Base-by-base conservation (phyloP, 2,113 vertebrate genomes). In the Stictonetta naevosa region DNA sequence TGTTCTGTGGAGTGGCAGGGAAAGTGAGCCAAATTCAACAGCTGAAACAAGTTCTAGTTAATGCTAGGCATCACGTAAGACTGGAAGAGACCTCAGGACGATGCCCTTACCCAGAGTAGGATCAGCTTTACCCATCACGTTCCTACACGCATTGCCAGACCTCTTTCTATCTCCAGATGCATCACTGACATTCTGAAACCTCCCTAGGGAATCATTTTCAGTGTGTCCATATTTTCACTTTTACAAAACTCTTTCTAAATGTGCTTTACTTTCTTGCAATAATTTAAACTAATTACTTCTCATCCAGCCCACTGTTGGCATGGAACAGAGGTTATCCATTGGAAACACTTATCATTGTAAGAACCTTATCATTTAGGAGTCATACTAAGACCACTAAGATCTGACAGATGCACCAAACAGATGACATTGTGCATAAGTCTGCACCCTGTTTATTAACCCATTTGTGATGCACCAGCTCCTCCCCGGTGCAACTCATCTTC, bases 361-460 rank as follows among this genome's bases (percentile, higher is more conserved):
- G n/a, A 5, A 26, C 44, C 28, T 48, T 42, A 53, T 10, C 9
- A 1, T 6, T n/a, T 26, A 29, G 68, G 46, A 44, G 20, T 3
- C 31, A 25, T 22, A 53, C n/a, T 2, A 10, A 48, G 44, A 82
- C 38, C 44, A 72, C n/a, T 17, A 64, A 8, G 28, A 20, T 58
- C 67, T 28, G 75, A 34, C 29, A 59, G 50, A 55, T 13, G 31
- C 28, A 25, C 42, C 69, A 55, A 38, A 69, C 28, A 10, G 42
- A 33, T 0, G 1, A 20, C 23, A 53, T 80, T 31, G n/a, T 23
- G n/a, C 5, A 0, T 29, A 71, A 44, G 22, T n/a, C 36, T 52
- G 36, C 56, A 88, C 26, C n/a, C 13, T 36, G 12, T 58, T 55
- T 48, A 60, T 66, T 76, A 48, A 48, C 17, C 29, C 20, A 8